These are phyloP conservation scores for Syngnathus rostellatus DNA, from an alignment of 2,797 vertebrate genomes.

Conservation along the genomic window DNA sequence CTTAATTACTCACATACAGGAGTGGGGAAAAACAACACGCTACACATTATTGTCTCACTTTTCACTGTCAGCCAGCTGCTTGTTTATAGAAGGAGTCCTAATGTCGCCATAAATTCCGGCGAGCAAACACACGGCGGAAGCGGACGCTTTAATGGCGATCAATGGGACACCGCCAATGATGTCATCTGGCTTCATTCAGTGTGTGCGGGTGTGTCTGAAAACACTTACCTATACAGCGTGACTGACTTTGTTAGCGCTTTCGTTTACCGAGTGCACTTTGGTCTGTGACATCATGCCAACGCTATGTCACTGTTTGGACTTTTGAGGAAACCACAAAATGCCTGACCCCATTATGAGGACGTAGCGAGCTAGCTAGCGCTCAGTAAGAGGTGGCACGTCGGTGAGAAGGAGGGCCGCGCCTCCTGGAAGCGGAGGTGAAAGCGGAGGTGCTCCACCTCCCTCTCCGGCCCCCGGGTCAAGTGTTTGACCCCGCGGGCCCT, in stretches of 20 bases:
- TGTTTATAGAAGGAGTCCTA: conserved; percentile 45
- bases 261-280: not conserved
- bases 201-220: conserved; percentile 23
- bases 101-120: conserved; percentile 61
- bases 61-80: conserved; percentile 54
- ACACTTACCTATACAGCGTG: conserved; percentile 16
- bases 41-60: conserved; percentile 50
- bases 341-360: not conserved
- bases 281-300: not conserved
- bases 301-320: not conserved
- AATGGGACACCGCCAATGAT: conserved; percentile 56
- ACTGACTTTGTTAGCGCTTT: conserved; percentile 4
- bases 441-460: conserved; percentile 55
- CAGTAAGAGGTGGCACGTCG: conserved; percentile 28
- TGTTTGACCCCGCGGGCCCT: conserved; percentile 41
- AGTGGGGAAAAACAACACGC: conserved; percentile 24
- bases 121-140: conserved; percentile 23
- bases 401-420: conserved; percentile 41
- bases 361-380: not conserved
- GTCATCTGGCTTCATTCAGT: conserved; percentile 40
- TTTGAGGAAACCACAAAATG: not conserved
- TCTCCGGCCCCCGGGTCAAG: conserved; percentile 53
- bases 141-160: conserved; percentile 64
- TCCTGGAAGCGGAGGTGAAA: conserved; percentile 57
- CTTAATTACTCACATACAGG: not conserved